Evolutionary conservation across 2,113 vertebrate genomes (phyloP).

Genomic region (Tinamus guttatus): DNA sequence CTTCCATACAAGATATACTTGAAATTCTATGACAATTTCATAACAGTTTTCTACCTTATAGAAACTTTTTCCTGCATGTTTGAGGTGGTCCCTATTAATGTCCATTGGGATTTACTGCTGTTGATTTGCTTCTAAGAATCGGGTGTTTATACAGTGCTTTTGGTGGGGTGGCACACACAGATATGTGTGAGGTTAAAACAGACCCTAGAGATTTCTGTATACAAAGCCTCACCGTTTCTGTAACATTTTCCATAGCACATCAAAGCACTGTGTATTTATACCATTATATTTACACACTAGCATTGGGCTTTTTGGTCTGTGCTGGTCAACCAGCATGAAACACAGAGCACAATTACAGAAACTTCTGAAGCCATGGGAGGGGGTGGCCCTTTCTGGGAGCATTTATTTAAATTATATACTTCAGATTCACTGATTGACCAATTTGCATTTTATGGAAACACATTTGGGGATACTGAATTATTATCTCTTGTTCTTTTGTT

Average conservation of each 20-base stretch:
- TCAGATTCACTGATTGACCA: constrained; percentile 25
- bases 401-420: constrained; percentile 41
- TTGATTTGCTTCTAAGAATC: constrained; percentile 7
- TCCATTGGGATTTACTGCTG: not conserved
- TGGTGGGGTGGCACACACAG: not conserved
- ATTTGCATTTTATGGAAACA: not conserved
- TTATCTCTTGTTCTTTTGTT: constrained; percentile 13
- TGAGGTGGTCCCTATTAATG: not conserved
- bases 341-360: constrained; percentile 35
- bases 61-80: not conserved
- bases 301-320: not conserved
- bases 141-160: constrained; percentile 2
- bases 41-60: not conserved
- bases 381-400: not conserved
- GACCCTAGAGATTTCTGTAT: not conserved
- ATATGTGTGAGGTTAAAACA: not conserved
- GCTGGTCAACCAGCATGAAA: constrained; percentile 20
- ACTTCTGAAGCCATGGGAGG: constrained; percentile 36
- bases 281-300: not conserved
- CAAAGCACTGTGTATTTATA: constrained; percentile 38
- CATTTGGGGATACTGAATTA: not conserved
- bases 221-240: not conserved
- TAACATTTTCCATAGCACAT: constrained; percentile 39
- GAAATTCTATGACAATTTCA: not conserved
- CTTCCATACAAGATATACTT: not conserved